These are phyloP conservation scores for Chelonus insularis DNA, from an alignment of 1,140 invertebrate species.

Conservation along the genomic window DNA sequence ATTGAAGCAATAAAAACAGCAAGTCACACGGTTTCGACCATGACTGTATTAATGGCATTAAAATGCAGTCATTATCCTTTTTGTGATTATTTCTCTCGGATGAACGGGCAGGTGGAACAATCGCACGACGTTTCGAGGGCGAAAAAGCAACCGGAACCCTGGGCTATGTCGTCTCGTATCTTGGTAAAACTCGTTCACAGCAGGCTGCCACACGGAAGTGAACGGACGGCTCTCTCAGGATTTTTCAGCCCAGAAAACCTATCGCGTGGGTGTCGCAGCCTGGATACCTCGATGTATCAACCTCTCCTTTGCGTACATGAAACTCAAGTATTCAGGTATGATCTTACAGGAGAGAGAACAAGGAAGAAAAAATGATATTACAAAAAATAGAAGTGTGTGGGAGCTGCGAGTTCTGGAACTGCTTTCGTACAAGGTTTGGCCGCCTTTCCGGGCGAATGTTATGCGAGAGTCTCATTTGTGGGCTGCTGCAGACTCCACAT, in stretches of 20 bases:
- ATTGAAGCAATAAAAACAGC: no score
- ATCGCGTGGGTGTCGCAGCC: constrained; percentile 43
- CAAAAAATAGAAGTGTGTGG: background rate
- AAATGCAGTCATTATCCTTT: background rate
- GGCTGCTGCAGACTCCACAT: constrained; percentile 14
- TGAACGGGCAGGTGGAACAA: constrained; percentile 15
- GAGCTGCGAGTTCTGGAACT: background rate
- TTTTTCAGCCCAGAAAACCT: constrained; percentile 50
- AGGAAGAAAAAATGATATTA: background rate
- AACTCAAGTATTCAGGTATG: background rate
- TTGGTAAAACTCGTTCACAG: background rate
- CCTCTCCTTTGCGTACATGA: background rate
- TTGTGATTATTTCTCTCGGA: background rate
- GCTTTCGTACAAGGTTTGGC: background rate
- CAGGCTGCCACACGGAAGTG: constrained; percentile 44
- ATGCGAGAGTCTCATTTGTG: constrained; percentile 9
- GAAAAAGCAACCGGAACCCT: constrained; percentile 25
- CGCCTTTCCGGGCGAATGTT: constrained; percentile 1
- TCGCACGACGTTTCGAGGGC: constrained; percentile 24
- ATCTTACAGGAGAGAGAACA: background rate
- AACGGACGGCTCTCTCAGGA: constrained; percentile 39
- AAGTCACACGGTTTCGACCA: no score
- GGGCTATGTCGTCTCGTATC: background rate
- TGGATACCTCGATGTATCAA: constrained; percentile 47
- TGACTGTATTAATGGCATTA: no score